Base-by-base conservation (phyloP, 2,888 invertebrate species). In the Hyposoter didymator region DNA sequence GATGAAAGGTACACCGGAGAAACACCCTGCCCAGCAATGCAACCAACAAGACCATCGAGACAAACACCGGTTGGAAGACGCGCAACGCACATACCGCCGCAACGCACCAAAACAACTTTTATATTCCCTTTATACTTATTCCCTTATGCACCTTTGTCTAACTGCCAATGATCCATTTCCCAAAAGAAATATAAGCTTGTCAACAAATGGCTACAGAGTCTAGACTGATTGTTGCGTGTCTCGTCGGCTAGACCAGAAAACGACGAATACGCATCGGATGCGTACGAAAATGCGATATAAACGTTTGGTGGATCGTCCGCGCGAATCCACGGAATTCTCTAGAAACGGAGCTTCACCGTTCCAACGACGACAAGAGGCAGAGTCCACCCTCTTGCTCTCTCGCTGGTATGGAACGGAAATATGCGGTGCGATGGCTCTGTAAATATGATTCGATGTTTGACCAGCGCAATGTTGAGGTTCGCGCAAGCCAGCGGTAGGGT, bases 291-390 rank as follows among this genome's bases (percentile, higher is more conserved):
- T 49, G 10, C 35, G 45, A 55, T 79, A 55, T 79, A 79, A 70
- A 70, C 17, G 28, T 55, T 47, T 55, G 22, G 59, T n/a, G 67
- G 45, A 39, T 39, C 78, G 64, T 76, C 67, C 55, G n/a, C n/a
- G n/a, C n/a, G n/a, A 70, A 76, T 85, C 82, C 80, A 73, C 74
- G 84, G 85, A 87, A 85, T 87, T 83, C 55, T 55, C 22, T 55
- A 73, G 59, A 39, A 52, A 39, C 55, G 22, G 39, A 73, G 55
- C 19, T 39, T 73, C 55, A 14, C 55, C 72, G 59, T 73, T 72
- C 72, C 73, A 28, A 67, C 19, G 39, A 0, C 64, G n/a, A 2
- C 2, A 32, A 32, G n/a, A n/a, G n/a, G n/a, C n/a, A n/a, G n/a
- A n/a, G n/a, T n/a, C n/a, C n/a, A n/a, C n/a, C n/a, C n/a, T 64